Evolutionary conservation across 2,888 invertebrate genomes (phyloP).

Genomic region (Eucera pruinosa): DNA sequence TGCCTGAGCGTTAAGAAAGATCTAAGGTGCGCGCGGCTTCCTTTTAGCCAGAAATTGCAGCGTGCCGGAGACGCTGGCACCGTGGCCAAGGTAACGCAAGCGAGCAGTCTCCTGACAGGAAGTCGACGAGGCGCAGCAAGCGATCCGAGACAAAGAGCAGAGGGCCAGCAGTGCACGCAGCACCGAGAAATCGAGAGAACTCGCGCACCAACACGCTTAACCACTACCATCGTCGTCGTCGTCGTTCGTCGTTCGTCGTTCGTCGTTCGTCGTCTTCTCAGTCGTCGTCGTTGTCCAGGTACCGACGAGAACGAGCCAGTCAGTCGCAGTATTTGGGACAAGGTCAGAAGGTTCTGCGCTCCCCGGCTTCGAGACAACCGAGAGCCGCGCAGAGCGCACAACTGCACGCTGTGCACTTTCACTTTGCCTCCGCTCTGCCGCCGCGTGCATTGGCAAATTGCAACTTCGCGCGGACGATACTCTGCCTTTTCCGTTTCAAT

Average conservation of each 20-base stretch:
- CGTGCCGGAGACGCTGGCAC: constrained; percentile 28
- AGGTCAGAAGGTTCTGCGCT: constrained; percentile 84
- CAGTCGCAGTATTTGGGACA: constrained; percentile 84
- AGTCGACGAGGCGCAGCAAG: constrained; percentile 58
- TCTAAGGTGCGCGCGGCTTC: too few species aligned
- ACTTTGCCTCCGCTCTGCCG: constrained; percentile 75
- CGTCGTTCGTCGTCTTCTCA: too few species aligned
- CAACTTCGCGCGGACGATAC: constrained; percentile 57
- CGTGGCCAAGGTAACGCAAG: constrained; percentile 21
- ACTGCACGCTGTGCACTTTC: constrained; percentile 81
- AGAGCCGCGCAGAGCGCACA: constrained; percentile 67
- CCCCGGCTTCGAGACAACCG: constrained; percentile 76
- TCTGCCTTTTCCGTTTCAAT: constrained; percentile 10
- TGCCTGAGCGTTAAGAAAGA: too few species aligned
- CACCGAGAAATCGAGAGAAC: constrained; percentile 4
- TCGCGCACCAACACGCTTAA: constrained; percentile 1
- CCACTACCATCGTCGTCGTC: constrained; percentile 6
- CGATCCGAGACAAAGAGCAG: constrained; percentile 58
- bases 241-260: too few species aligned
- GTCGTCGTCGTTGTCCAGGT: constrained; percentile 38
- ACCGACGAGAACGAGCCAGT: constrained; percentile 69
- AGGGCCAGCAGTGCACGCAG: constrained; percentile 45
- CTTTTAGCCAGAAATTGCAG: too few species aligned
- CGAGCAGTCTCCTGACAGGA: constrained; percentile 53
- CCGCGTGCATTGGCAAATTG: constrained; percentile 68